A percentile compares a stretch with the other conserved stretches of the same genome.
These are phyloP conservation scores for Antheraea assamensis DNA, from an alignment of 2,888 invertebrate genomes.

Conservation along the genomic window DNA sequence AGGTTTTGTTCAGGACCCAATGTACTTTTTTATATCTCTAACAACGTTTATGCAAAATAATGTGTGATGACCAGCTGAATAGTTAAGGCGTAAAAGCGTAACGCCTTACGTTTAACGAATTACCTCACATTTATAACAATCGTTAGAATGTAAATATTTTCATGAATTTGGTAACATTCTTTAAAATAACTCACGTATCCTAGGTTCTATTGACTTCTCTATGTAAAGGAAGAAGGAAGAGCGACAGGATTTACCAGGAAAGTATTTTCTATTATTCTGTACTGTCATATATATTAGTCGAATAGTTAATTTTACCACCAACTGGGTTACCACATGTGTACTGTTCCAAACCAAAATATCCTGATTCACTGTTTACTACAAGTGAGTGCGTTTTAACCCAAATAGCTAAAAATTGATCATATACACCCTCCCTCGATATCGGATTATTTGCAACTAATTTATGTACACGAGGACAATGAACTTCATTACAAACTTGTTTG, in stretches of 20 bases:
- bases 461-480: conserved; percentile 53
- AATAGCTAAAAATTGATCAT: conserved; percentile 23
- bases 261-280: neutral
- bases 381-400: conserved; percentile 22
- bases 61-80: neutral
- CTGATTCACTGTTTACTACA: neutral
- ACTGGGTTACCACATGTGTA: neutral
- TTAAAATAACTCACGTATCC: neutral
- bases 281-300: neutral
- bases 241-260: neutral
- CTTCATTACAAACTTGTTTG: conserved; percentile 41
- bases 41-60: too few relatives aligned
- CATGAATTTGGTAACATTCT: neutral
- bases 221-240: too few relatives aligned
- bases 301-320: neutral
- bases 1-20: neutral
- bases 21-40: too few relatives aligned
- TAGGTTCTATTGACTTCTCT: neutral
- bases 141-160: neutral
- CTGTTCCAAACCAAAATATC: neutral
- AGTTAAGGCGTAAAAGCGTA: too few relatives aligned
- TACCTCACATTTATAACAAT: neutral
- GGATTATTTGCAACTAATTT: conserved; percentile 49
- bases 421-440: conserved; percentile 23
- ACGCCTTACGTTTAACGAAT: too few relatives aligned